phyloP scores from a whole-genome alignment of 1,140 invertebrate species.

The Panulirus ornatus region DNA sequence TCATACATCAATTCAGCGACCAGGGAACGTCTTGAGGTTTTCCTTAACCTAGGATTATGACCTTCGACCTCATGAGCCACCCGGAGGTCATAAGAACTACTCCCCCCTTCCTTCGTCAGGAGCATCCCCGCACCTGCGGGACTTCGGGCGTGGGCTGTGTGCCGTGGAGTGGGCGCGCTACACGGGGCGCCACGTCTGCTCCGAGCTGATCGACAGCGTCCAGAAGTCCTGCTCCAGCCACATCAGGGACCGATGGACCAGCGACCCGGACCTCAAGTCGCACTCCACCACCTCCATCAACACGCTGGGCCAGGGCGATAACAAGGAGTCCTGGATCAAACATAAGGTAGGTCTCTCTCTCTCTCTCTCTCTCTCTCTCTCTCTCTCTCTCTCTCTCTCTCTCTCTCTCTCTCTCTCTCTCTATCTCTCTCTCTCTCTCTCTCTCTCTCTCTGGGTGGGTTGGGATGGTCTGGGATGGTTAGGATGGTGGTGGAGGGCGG shows the following conservation, averaged over 20 bases:
- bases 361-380: neutral
- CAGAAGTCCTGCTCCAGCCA: constrained; percentile 64
- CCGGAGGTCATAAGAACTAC: no score
- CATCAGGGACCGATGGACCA: constrained; percentile 59
- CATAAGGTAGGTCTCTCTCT: constrained; percentile 59
- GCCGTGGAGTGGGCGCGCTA: constrained; percentile 89
- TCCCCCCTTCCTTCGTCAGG: constrained; percentile 79
- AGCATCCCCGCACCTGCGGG: constrained; percentile 85
- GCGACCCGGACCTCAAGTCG: constrained; percentile 58
- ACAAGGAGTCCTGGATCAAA: constrained; percentile 65
- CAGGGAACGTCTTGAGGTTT: no score
- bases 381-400: neutral
- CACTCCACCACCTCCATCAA: constrained; percentile 60
- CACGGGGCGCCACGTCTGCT: constrained; percentile 86
- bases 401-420: no score
- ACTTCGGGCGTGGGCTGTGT: constrained; percentile 84
- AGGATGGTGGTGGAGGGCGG: neutral
- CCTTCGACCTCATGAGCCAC: no score
- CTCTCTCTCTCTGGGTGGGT: no score
- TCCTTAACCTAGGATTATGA: no score
- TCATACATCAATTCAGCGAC: no score
- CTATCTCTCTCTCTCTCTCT: no score
- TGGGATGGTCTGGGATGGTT: no score
- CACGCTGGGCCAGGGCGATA: constrained; percentile 49
- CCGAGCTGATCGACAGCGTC: constrained; percentile 84